Conservation (phyloP, 2,797 vertebrate species). For the Gephyroberyx darwinii region DNA sequence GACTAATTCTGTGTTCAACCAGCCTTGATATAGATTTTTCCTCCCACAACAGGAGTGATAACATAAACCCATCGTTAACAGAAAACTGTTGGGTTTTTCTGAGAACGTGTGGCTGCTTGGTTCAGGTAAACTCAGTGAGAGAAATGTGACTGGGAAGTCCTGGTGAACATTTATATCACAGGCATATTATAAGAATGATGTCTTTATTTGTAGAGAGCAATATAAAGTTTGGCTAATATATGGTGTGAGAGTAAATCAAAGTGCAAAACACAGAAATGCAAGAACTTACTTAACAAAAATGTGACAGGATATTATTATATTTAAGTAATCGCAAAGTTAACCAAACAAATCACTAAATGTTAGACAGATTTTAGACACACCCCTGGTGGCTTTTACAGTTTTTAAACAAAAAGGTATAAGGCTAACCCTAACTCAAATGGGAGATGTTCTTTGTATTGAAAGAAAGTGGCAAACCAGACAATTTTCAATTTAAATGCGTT, state of each 20-base stretch:
- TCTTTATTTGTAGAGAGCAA: not conserved
- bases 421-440: no score
- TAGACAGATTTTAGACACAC: no score
- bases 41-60: slow-evolving; percentile 64
- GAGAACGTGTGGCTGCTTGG: slow-evolving; percentile 36
- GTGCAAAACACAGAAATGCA: no score
- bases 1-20: slow-evolving; percentile 74
- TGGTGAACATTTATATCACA: slow-evolving; percentile 7
- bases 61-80: slow-evolving; percentile 60
- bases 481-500: slow-evolving; percentile 25
- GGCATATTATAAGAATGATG: not conserved
- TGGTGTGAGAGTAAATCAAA: no score
- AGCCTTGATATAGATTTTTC: slow-evolving; percentile 63
- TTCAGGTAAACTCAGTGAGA: not conserved
- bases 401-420: no score
- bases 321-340: no score
- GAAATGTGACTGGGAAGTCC: slow-evolving; percentile 9
- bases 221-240: no score
- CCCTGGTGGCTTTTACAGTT: no score
- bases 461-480: not conserved
- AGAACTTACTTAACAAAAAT: not conserved
- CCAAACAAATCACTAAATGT: no score
- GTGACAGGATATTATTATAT: not conserved
- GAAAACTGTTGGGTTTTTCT: slow-evolving; percentile 35
- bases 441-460: not conserved